Conservation (phyloP, 2,888 invertebrate genomes). For the Oscheius sp. region DNA sequence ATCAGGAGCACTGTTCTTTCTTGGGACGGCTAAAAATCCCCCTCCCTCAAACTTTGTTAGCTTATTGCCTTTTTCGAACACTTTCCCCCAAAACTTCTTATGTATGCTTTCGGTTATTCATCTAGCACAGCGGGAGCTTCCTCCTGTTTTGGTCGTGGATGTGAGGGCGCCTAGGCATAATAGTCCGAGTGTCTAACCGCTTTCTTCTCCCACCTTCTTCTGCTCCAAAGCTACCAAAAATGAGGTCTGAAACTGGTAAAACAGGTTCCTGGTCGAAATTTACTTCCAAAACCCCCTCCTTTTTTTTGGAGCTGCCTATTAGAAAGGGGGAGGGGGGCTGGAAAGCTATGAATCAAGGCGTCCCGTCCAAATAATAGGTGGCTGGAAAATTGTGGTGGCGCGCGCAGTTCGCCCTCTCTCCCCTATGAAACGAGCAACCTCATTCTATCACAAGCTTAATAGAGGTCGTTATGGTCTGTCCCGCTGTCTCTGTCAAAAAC, state of each 20-base stretch:
- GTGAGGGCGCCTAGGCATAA: too few species aligned
- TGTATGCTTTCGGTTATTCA: too few species aligned
- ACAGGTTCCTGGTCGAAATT: background rate
- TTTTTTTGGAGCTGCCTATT: slow-evolving; percentile 19
- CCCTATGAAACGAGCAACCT: slow-evolving; percentile 13
- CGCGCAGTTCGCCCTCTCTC: slow-evolving; percentile 6
- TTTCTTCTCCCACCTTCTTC: too few species aligned
- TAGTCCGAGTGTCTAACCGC: too few species aligned
- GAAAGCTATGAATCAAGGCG: slow-evolving; percentile 14
- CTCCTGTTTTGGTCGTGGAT: too few species aligned
- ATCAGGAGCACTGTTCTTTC: too few species aligned
- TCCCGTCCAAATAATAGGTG: slow-evolving; percentile 19
- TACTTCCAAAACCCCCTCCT: background rate
- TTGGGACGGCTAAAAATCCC: too few species aligned
- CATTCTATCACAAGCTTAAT: slow-evolving; percentile 9
- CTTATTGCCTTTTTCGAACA: too few species aligned
- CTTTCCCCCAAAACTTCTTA: too few species aligned
- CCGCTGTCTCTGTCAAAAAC: background rate
- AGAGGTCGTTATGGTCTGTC: background rate
- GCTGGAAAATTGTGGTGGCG: slow-evolving; percentile 6
- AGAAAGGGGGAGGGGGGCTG: background rate
- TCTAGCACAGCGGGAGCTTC: too few species aligned
- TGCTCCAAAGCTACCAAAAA: background rate
- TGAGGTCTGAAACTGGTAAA: background rate
- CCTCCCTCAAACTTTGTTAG: too few species aligned